Conservation (phyloP, 2,113 vertebrate genomes). For the human region GRCh38 chr4:99706001-99706500, state of each 20-base stretch:
- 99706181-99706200: neutral
- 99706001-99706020: too few relatives aligned
- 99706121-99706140: neutral
- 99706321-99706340: too few relatives aligned
- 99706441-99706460: neutral
- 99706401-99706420: neutral
- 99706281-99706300: neutral
- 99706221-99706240: too few relatives aligned
- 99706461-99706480: neutral
- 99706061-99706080: neutral
- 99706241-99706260: too few relatives aligned
- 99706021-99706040: neutral
- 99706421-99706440: neutral
- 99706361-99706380: neutral
- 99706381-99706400: neutral
- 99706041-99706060: neutral
- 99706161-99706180: neutral
- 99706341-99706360: too few relatives aligned
- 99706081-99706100: neutral
- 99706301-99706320: too few relatives aligned
- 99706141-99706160: neutral
- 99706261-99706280: neutral
- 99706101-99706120: neutral
- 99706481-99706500: neutral
- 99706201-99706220: too few relatives aligned